Conservation (phyloP, 2,113 vertebrate genomes). For the Trogon melanurus region DNA sequence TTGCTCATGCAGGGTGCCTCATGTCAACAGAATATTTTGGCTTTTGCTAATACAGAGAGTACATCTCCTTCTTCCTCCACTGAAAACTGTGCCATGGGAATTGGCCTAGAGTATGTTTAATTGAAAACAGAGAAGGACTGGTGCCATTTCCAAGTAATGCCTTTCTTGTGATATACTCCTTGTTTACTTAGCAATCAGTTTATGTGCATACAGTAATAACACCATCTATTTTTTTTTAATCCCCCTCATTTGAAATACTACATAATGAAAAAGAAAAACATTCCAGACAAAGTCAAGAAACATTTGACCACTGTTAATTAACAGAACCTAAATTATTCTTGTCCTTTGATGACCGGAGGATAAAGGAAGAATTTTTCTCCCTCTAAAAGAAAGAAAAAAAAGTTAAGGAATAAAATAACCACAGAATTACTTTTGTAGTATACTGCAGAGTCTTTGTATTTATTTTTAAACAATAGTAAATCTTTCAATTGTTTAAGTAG, state of each 20-base stretch:
- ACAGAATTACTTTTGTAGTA: not conserved
- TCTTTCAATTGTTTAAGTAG: slow-evolving; percentile 38
- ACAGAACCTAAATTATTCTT: not conserved
- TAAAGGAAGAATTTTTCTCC: not conserved
- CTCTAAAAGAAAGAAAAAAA: not conserved
- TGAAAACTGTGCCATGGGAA: not conserved
- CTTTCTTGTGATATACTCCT: not conserved
- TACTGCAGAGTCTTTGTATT: not conserved
- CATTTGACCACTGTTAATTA: not conserved
- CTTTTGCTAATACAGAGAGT: not conserved
- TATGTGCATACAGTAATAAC: not conserved
- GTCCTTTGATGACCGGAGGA: not conserved
- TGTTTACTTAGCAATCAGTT: not conserved
- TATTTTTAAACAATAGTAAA: slow-evolving; percentile 56
- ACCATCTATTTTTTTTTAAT: not conserved
- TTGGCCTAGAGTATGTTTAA: not conserved
- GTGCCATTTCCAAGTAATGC: not conserved
- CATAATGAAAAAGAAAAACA: not conserved
- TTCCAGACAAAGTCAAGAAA: not conserved
- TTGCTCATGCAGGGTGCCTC: not conserved
- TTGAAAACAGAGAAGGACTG: not conserved
- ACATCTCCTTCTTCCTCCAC: not conserved
- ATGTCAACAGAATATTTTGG: not conserved
- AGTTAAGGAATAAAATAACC: not conserved
- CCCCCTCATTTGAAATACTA: not conserved